Percentiles rank a stretch among this genome's conserved stretches.
Evolutionary conservation across 2,113 vertebrate species (phyloP).

Genomic region (Oenanthe melanoleuca): DNA sequence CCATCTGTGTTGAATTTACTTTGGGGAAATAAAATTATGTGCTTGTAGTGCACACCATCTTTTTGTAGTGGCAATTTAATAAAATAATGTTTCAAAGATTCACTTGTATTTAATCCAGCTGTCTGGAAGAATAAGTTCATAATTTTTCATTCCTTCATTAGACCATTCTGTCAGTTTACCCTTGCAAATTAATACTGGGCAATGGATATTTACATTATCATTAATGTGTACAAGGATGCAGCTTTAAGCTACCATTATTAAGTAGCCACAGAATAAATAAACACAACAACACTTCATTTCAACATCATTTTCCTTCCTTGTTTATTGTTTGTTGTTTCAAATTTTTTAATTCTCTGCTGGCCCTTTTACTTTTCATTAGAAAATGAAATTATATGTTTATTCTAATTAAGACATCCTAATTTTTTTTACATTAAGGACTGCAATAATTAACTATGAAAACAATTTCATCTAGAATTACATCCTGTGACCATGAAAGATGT

Average conservation of each 20-base stretch:
- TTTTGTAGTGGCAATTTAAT: not conserved
- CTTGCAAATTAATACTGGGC: not conserved
- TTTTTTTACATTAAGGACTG: not conserved
- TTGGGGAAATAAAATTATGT: not conserved
- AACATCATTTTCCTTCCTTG: not conserved
- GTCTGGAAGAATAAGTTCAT: not conserved
- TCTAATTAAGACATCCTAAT: not conserved
- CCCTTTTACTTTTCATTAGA: not conserved
- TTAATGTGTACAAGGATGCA: not conserved
- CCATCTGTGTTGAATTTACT: not conserved
- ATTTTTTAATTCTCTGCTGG: not conserved
- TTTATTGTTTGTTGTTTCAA: not conserved
- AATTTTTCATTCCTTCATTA: not conserved
- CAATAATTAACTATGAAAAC: slow-evolving; percentile 5
- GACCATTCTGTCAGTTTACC: not conserved
- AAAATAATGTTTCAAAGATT: not conserved
- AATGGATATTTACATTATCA: not conserved
- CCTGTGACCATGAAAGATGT: not conserved
- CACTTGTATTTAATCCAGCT: not conserved
- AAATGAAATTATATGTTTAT: not conserved
- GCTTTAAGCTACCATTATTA: not conserved
- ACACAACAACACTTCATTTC: not conserved
- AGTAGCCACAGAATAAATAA: not conserved
- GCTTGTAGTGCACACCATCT: not conserved
- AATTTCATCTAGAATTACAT: not conserved